Evolutionary conservation across 2,113 vertebrate species (phyloP).

Genomic region (Melanerpes aurifrons): DNA sequence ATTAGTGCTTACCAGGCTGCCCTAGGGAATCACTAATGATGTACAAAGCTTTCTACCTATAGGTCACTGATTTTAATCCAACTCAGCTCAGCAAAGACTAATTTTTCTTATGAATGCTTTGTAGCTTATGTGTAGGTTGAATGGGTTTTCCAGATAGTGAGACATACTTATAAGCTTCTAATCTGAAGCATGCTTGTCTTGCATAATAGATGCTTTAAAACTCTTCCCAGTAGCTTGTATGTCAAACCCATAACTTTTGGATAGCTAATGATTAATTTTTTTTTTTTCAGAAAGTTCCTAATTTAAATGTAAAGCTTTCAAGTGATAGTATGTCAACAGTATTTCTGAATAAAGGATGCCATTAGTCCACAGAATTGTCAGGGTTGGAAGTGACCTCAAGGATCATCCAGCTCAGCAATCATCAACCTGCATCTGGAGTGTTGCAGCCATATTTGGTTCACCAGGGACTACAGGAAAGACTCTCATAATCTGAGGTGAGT

Average conservation of each 20-base stretch:
- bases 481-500: neutral
- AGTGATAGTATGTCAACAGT: neutral
- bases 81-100: neutral
- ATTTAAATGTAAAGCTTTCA: constrained; percentile 6
- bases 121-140: neutral
- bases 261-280: neutral
- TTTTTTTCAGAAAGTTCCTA: neutral
- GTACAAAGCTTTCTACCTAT: constrained; percentile 47
- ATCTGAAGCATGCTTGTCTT: neutral
- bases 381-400: no score
- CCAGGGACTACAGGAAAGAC: neutral
- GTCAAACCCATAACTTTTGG: neutral
- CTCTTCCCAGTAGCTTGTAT: neutral
- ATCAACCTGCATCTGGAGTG: neutral
- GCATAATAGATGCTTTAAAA: neutral
- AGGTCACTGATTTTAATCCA: constrained; percentile 66
- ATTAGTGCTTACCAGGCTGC: constrained; percentile 23
- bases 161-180: neutral
- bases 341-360: constrained; percentile 8
- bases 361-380: neutral
- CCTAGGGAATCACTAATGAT: constrained; percentile 44
- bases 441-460: neutral
- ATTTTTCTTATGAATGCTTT: neutral
- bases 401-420: no score
- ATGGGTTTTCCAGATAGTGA: neutral